phyloP scores from a whole-genome alignment of 1,140 invertebrate species.

The Aphaenogaster floridana region DNA sequence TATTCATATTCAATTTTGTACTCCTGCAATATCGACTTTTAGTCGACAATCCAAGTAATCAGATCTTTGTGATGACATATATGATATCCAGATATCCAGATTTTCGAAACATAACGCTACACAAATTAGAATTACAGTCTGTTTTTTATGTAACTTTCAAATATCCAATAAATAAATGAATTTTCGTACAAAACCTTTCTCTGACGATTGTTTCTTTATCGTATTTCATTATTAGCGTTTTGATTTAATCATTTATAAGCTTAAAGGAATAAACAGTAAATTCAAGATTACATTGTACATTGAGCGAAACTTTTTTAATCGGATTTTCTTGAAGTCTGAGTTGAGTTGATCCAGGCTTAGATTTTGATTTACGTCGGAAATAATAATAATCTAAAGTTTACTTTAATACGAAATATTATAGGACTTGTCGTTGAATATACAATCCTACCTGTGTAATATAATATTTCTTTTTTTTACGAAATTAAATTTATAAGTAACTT shows the following conservation, averaged over 20 bases:
- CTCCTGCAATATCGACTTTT: not conserved
- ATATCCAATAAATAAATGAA: not conserved
- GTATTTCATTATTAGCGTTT: not conserved
- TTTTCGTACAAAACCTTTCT: not conserved
- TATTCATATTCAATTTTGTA: not conserved
- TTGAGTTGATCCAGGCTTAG: not conserved
- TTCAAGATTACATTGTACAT: not conserved
- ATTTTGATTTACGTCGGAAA: not conserved
- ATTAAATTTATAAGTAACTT: slow-evolving; percentile 3
- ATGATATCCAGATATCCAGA: not conserved
- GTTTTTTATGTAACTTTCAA: not conserved
- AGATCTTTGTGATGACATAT: not conserved
- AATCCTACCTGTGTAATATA: not conserved
- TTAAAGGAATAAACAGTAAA: slow-evolving; percentile 6
- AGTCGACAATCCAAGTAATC: not conserved
- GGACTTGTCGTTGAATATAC: not conserved
- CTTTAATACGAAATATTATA: not conserved
- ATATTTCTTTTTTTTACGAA: not conserved
- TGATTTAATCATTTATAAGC: not conserved
- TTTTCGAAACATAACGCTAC: not conserved
- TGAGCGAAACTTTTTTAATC: not conserved
- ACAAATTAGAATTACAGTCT: not conserved
- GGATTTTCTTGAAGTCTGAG: not conserved
- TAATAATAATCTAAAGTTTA: not conserved
- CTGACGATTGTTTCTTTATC: not conserved